A percentile compares a stretch with the other conserved stretches of the same genome.
phyloP scores from a whole-genome alignment of 1,140 invertebrate species.

The Oppia nitens region DNA sequence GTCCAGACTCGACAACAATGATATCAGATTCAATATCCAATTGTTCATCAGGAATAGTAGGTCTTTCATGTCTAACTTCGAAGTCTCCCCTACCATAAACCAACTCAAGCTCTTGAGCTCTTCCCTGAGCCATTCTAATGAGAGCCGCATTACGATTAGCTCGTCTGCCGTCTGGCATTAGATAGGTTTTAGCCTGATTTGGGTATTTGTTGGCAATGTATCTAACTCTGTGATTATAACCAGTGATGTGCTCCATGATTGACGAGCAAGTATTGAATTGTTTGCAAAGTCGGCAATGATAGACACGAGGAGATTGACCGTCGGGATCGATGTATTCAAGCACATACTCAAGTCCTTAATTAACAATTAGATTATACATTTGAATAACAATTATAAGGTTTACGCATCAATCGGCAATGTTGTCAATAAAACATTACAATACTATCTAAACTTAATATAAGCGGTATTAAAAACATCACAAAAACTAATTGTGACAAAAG shows the following conservation, averaged over 20 bases:
- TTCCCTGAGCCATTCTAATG: background rate
- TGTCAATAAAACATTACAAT: no score
- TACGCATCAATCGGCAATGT: no score
- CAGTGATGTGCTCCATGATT: slow-evolving; percentile 7
- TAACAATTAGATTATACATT: background rate
- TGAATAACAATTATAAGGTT: no score
- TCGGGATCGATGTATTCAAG: slow-evolving; percentile 12
- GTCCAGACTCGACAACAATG: background rate
- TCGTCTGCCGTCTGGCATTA: slow-evolving; percentile 4
- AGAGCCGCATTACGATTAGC: slow-evolving; percentile 10
- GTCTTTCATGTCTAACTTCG: background rate
- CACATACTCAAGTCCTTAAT: slow-evolving; percentile 2
- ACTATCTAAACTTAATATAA: no score
- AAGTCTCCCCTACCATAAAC: slow-evolving; percentile 11
- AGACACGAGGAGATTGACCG: background rate
- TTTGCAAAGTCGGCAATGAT: slow-evolving; percentile 6
- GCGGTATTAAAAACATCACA: no score
- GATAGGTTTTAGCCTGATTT: background rate
- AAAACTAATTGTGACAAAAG: no score
- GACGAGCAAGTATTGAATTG: background rate
- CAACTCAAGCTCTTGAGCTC: slow-evolving; percentile 3
- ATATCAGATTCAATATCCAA: background rate
- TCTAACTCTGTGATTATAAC: slow-evolving; percentile 8
- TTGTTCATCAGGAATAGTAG: slow-evolving; percentile 1
- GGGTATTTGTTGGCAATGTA: slow-evolving; percentile 9